These are phyloP conservation scores for Acanthurus leucopareius DNA, from an alignment of 2,797 vertebrate species.

Conservation along the genomic window DNA sequence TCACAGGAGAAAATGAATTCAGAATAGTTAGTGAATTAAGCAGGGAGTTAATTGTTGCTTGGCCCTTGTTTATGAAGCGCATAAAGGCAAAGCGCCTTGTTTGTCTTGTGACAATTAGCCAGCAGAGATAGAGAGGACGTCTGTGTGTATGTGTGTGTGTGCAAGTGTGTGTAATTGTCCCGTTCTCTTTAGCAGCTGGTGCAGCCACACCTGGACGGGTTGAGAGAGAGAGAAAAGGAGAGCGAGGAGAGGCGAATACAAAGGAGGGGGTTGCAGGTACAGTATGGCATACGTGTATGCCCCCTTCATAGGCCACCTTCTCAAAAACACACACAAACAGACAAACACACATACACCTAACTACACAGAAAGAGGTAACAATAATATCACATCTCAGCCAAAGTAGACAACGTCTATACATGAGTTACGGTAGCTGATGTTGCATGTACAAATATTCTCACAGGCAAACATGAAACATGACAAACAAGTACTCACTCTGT, in stretches of 20 bases:
- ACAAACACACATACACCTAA: too few relatives aligned
- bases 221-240: constrained; percentile 57
- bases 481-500: neutral
- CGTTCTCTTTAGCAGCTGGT: constrained; percentile 85
- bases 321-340: neutral
- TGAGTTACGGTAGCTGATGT: constrained; percentile 55
- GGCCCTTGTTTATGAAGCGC: constrained; percentile 87
- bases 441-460: constrained; percentile 57
- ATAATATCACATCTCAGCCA: constrained; percentile 61
- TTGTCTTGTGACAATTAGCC: constrained; percentile 89
- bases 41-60: constrained; percentile 89
- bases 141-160: constrained; percentile 39
- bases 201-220: constrained; percentile 85
- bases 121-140: constrained; percentile 69
- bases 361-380: constrained; percentile 23
- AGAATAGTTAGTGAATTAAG: constrained; percentile 91
- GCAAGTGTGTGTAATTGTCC: constrained; percentile 67
- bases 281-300: constrained; percentile 20
- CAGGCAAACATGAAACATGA: constrained; percentile 40
- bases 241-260: constrained; percentile 22
- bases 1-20: constrained; percentile 88
- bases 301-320: constrained; percentile 20
- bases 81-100: constrained; percentile 85
- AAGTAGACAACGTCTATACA: constrained; percentile 45
- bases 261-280: constrained; percentile 34